These are phyloP conservation scores for Caenorhabditis latens DNA, from an alignment of 1,140 invertebrate species.

Conservation along the genomic window DNA sequence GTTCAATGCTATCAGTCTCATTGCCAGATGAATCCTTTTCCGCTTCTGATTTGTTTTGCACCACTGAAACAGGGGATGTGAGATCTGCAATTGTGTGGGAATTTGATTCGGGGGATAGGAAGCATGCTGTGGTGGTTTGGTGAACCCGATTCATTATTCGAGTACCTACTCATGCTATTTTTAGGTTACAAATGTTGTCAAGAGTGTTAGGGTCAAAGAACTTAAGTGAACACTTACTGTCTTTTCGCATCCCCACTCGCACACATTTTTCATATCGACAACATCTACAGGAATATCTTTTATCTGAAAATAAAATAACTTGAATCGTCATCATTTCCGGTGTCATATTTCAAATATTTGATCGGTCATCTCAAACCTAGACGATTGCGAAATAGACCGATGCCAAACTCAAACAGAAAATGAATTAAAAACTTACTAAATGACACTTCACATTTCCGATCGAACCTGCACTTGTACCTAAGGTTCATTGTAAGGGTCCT, in stretches of 20 bases:
- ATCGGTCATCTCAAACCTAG: neutral
- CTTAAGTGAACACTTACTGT: constrained; percentile 30
- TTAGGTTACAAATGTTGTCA: constrained; percentile 2
- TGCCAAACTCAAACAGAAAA: neutral
- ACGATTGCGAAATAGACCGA: constrained; percentile 30
- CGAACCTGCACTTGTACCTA: constrained; percentile 63
- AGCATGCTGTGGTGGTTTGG: constrained; percentile 26
- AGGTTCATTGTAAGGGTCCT: constrained; percentile 57
- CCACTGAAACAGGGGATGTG: constrained; percentile 54
- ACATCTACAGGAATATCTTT: constrained; percentile 56
- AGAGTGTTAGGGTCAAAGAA: constrained; percentile 29
- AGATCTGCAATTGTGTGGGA: constrained; percentile 46
- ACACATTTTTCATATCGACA: constrained; percentile 56
- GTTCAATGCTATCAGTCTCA: constrained; percentile 26
- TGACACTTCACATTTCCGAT: constrained; percentile 63
- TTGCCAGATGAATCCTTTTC: constrained; percentile 42
- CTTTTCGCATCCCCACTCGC: constrained; percentile 50
- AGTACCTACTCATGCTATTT: constrained; percentile 24
- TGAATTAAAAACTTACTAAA: constrained; percentile 49
- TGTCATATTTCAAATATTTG: constrained; percentile 42
- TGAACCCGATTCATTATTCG: neutral
- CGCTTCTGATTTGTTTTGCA: constrained; percentile 30
- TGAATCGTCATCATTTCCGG: constrained; percentile 7
- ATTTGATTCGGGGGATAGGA: neutral
- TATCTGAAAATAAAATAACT: constrained; percentile 47